phyloP scores from a whole-genome alignment of 92 coral and sea anemone genomes.

The Desmophyllum pertusum region DNA sequence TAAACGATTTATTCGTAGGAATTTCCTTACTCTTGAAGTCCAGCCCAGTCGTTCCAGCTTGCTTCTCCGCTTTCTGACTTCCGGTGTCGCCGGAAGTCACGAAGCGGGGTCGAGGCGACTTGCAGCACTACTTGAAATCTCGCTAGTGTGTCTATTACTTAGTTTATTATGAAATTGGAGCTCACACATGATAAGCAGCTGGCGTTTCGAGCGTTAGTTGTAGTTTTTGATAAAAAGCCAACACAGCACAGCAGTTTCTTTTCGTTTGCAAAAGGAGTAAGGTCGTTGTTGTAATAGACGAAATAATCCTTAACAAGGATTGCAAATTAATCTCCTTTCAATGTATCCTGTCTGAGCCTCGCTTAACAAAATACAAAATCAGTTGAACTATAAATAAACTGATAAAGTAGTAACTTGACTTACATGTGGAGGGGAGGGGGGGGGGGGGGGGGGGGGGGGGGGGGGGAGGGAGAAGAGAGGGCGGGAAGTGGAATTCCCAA shows the following conservation, averaged over 20 bases:
- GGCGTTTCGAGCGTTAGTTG: neutral
- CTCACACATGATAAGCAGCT: neutral
- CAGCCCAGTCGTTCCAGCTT: neutral
- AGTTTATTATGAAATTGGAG: too few relatives aligned
- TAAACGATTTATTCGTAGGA: neutral
- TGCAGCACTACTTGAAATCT: too few relatives aligned
- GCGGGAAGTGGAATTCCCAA: too few relatives aligned
- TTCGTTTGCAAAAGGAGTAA: neutral
- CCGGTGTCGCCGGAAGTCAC: neutral
- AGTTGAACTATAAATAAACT: neutral
- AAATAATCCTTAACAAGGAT: neutral
- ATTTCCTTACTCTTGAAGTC: neutral
- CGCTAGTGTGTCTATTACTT: too few relatives aligned
- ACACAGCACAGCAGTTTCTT: neutral
- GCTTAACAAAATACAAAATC: neutral
- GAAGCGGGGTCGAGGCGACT: neutral
- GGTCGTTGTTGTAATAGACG: too few relatives aligned
- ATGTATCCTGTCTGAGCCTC: neutral
- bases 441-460: too few relatives aligned
- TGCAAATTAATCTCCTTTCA: conserved; percentile 5
- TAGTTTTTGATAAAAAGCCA: too few relatives aligned
- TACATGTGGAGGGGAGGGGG: too few relatives aligned
- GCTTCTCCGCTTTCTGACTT: neutral
- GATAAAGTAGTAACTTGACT: too few relatives aligned
- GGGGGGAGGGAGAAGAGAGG: too few relatives aligned